A percentile compares a stretch with the other conserved stretches of the same genome.
phyloP scores from a whole-genome alignment of 2,888 invertebrate genomes.

The Oxyteleia sp. region DNA sequence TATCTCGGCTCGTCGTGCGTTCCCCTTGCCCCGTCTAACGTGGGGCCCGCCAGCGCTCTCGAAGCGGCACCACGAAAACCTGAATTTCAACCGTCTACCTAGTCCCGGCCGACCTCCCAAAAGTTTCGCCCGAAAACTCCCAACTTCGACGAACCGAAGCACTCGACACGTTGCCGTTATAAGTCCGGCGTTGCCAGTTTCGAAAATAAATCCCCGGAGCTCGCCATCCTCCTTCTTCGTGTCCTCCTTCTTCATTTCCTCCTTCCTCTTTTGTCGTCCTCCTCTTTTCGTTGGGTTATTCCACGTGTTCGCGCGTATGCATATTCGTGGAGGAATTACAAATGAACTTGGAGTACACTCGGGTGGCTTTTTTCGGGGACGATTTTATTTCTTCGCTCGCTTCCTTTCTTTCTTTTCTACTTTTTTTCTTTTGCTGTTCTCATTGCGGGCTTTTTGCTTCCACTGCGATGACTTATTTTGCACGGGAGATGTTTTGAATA shows the following conservation, averaged over 20 bases:
- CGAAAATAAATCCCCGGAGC: conserved; percentile 66
- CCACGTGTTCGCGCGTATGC: conserved; percentile 57
- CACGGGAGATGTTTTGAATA: conserved; percentile 55
- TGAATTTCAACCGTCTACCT: conserved; percentile 82
- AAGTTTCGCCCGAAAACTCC: conserved; percentile 76
- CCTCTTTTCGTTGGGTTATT: conserved; percentile 35
- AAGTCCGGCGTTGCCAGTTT: conserved; percentile 71
- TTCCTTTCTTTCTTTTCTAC: conserved; percentile 4
- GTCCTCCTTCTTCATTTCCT: conserved; percentile 24
- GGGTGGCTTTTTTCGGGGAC: conserved; percentile 48
- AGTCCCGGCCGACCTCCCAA: conserved; percentile 80
- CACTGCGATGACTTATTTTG: conserved; percentile 54
- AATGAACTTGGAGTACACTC: conserved; percentile 60
- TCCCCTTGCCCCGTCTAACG: conserved; percentile 55
- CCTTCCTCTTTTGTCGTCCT: conserved; percentile 35
- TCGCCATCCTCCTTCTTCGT: no score
- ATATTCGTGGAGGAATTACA: conserved; percentile 71
- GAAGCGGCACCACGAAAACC: conserved; percentile 80
- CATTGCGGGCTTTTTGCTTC: conserved; percentile 5
- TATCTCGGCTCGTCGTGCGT: conserved; percentile 42
- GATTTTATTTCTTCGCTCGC: conserved; percentile 29
- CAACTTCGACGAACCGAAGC: conserved; percentile 68
- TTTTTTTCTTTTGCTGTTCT: conserved; percentile 4
- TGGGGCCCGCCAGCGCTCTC: conserved; percentile 76
- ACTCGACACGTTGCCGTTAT: conserved; percentile 65